Percentiles rank a stretch among this genome's conserved stretches.
Evolutionary conservation across 2,113 vertebrate genomes (phyloP).

Genomic region (Prionailurus bengalensis): DNA sequence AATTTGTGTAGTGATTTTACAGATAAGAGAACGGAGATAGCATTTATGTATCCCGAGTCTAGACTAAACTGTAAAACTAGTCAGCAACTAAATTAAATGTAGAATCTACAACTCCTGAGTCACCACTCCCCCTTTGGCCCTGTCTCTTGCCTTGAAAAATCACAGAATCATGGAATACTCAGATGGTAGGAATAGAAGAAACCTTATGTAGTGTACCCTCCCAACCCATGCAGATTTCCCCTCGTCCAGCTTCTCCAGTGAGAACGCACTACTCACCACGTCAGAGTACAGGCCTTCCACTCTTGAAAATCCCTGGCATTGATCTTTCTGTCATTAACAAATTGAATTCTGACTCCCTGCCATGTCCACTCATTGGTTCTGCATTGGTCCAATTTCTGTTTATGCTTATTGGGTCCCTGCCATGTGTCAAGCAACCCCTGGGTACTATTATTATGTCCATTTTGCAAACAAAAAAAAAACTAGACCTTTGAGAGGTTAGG

Average conservation of each 20-base stretch:
- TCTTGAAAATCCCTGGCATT: neutral
- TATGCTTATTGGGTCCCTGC: neutral
- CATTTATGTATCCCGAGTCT: neutral
- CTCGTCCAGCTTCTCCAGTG: neutral
- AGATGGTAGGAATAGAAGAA: neutral
- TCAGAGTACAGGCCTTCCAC: neutral
- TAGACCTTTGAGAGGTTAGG: neutral
- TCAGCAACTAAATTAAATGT: neutral
- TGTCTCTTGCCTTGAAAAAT: neutral
- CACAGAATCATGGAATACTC: neutral
- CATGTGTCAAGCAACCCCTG: neutral
- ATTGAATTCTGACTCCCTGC: neutral
- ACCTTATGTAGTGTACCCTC: neutral
- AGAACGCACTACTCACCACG: neutral
- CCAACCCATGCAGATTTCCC: neutral
- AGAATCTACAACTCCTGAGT: neutral
- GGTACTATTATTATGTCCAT: neutral
- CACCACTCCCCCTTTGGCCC: neutral
- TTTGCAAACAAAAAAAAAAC: neutral
- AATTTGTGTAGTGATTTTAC: neutral
- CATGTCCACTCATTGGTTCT: neutral
- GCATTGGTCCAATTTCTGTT: neutral
- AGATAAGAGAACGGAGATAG: neutral
- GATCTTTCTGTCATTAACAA: neutral
- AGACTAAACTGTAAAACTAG: neutral